phyloP scores from a whole-genome alignment of 2,797 vertebrate genomes.

The Leucoraja ocellata region DNA sequence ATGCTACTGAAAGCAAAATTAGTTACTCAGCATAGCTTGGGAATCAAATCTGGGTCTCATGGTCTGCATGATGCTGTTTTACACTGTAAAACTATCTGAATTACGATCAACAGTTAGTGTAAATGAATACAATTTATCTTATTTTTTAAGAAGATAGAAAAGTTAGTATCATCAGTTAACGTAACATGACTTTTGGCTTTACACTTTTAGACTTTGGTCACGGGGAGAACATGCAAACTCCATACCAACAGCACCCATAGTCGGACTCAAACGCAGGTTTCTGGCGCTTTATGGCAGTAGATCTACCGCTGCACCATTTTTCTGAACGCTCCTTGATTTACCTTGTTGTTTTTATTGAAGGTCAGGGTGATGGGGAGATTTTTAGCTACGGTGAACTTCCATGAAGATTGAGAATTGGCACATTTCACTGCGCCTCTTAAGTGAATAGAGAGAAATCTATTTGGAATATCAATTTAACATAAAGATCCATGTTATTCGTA shows the following conservation, averaged over 20 bases:
- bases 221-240: no score
- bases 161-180: background rate
- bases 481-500: background rate
- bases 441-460: background rate
- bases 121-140: background rate
- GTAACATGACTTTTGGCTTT: background rate
- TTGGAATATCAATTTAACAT: constrained; percentile 7
- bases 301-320: no score
- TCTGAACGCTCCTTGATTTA: background rate
- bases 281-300: no score
- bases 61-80: background rate
- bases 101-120: background rate
- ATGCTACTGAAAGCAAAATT: background rate
- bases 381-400: background rate
- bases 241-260: no score
- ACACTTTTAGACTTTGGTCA: no score
- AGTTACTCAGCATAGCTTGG: background rate
- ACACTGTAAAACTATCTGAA: background rate
- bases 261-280: no score
- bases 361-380: no score
- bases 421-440: background rate
- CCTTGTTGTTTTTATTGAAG: background rate
- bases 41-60: background rate
- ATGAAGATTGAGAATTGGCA: background rate
- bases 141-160: background rate